Percentiles rank a stretch among this genome's conserved stretches.
Evolutionary conservation across 2,113 vertebrate genomes (phyloP).

Genomic region (Cottus gobio): DNA sequence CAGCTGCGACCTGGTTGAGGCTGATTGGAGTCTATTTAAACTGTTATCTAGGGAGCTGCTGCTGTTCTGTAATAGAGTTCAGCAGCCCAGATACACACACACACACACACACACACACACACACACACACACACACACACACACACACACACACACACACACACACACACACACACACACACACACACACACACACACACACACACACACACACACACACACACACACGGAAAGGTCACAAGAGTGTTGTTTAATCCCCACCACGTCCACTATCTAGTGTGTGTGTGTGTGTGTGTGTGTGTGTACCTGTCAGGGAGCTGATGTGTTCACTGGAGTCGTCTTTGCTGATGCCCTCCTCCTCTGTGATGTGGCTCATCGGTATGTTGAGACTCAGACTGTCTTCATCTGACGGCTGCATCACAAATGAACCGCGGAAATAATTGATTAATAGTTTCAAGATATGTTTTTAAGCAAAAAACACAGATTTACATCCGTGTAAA

Average conservation of each 20-base stretch:
- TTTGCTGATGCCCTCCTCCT: slow-evolving; percentile 91
- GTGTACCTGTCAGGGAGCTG: slow-evolving; percentile 87
- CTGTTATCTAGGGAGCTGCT: slow-evolving; percentile 52
- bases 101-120: not conserved
- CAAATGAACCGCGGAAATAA: not conserved
- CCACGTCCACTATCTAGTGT: not conserved
- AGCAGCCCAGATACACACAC: slow-evolving; percentile 26
- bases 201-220: not conserved
- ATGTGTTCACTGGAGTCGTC: slow-evolving; percentile 88
- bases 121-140: not conserved
- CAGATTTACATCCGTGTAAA: not conserved
- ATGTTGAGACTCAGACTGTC: slow-evolving; percentile 91
- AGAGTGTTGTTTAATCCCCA: not conserved
- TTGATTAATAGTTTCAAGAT: not conserved
- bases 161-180: not conserved
- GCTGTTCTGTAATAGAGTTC: slow-evolving; percentile 33
- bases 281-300: slow-evolving; percentile 1
- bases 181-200: no score
- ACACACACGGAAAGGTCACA: not conserved
- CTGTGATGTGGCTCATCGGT: slow-evolving; percentile 92
- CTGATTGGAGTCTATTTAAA: slow-evolving; percentile 76
- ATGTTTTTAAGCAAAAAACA: not conserved
- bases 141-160: no score
- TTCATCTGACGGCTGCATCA: slow-evolving; percentile 91
- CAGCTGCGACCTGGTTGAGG: slow-evolving; percentile 68